Base-by-base conservation (phyloP, 2,797 vertebrate genomes). In the Epinephelus malabaricus region DNA sequence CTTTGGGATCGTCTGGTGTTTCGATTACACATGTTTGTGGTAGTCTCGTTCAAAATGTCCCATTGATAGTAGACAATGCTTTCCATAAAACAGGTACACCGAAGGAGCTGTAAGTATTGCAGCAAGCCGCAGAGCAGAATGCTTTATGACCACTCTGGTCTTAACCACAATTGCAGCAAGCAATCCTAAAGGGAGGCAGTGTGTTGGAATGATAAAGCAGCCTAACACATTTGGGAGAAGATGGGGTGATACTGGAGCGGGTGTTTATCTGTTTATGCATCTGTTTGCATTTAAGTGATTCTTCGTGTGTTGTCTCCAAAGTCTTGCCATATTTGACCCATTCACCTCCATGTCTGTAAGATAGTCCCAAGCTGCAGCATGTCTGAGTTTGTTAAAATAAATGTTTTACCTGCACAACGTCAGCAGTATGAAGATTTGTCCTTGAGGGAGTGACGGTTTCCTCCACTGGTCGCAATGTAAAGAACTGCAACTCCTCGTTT, bases 141-240 rank as follows among this genome's bases (percentile, higher is more conserved):
- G 82, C 72, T 92, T 91, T 88, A 88, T 76, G 77, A 56, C 50
- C 4, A 19, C 69, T 83, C 55, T 17, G 85, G 66, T 69, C 25
- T 14, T 6, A 51, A 59, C 75, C 51, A 25, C 78, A 77, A 45
- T 1, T 2, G 66, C 64, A 69, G 73, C 27, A 0, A 55, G 69
- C 18, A n/a, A 23, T 77, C 87, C 79, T 70, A 34, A 58, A 53
- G 88, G 83, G 86, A 91, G 71, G 40, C 56, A 55, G 69, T 63
- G 46, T 9, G 79, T 76, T 56, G 83, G 69, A 88, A 56, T 40
- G 86, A 70, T 68, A 80, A 73, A 82, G 71, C 76, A 70, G 87
- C 47, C 69, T 14, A 25, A 81, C 80, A 63, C 49, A n/a, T 76
- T 34, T 73, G 23, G 34, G 64, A 61, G 46, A 17, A 51, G 75